Evolutionary conservation across 2,797 vertebrate species (phyloP).

Genomic region (Chiroxiphia lanceolata): DNA sequence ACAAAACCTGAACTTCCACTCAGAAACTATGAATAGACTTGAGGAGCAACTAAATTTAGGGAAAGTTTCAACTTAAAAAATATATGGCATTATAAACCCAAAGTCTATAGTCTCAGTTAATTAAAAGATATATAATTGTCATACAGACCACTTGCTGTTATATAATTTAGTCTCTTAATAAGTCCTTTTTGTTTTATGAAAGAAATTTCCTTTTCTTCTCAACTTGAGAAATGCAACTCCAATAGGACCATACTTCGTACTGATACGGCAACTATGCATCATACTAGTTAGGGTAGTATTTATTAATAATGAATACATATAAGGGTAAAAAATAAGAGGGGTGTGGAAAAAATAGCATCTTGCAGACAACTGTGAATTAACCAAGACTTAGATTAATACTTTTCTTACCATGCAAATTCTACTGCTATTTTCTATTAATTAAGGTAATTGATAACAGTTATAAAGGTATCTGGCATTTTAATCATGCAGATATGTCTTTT

Average conservation of each 20-base stretch:
- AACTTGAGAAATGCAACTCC: background rate
- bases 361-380: constrained; percentile 39
- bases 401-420: constrained; percentile 45
- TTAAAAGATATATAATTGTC: background rate
- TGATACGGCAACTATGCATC: background rate
- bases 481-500: constrained; percentile 73
- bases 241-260: background rate
- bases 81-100: background rate
- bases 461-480: constrained; percentile 73
- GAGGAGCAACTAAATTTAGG: background rate
- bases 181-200: background rate
- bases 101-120: background rate
- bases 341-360: background rate
- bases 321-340: background rate
- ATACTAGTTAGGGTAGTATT: background rate
- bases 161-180: constrained; percentile 39
- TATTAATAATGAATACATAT: constrained; percentile 45
- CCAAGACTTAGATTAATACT: constrained; percentile 32
- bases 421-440: constrained; percentile 70
- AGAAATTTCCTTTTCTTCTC: constrained; percentile 24
- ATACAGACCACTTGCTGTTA: background rate
- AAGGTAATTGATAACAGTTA: constrained; percentile 75
- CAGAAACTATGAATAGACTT: background rate
- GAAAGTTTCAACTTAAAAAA: background rate
- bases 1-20: background rate